Percentiles rank a stretch among this genome's conserved stretches.
Evolutionary conservation across 2,113 vertebrate species (phyloP).

Genomic region (Enhydra lutris): DNA sequence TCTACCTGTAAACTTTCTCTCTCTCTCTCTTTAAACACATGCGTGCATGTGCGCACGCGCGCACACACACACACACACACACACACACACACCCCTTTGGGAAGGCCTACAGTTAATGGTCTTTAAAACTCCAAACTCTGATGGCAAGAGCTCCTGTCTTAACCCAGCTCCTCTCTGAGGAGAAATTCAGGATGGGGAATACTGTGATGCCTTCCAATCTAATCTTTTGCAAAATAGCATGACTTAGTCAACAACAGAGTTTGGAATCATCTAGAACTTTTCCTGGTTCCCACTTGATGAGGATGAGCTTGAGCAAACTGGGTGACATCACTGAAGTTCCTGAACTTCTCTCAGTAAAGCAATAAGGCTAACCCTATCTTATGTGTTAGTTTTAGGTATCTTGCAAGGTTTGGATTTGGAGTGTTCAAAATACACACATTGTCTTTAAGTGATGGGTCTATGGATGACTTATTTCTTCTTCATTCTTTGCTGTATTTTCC

Average conservation of each 20-base stretch:
- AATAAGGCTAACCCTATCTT: not conserved
- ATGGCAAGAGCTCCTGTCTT: not conserved
- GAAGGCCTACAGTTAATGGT: not conserved
- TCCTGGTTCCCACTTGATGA: not conserved
- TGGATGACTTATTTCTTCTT: not conserved
- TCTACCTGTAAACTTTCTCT: not conserved
- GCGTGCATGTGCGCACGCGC: too few relatives aligned
- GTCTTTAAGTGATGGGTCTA: not conserved
- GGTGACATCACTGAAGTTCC: not conserved
- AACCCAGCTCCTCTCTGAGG: not conserved
- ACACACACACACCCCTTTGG: not conserved
- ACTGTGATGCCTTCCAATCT: not conserved
- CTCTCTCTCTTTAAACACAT: not conserved
- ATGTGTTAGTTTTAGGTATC: not conserved
- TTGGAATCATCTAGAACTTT: not conserved
- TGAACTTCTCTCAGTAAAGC: not conserved
- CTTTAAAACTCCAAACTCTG: not conserved
- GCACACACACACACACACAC: not conserved
- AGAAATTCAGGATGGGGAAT: not conserved
- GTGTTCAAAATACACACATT: not conserved
- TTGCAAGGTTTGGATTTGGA: not conserved
- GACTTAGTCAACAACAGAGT: not conserved
- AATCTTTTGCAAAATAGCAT: not conserved
- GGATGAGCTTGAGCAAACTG: not conserved
- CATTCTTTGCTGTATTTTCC: not conserved